Evolutionary conservation across 2,113 vertebrate genomes (phyloP).

Genomic region (Scopus umbretta): DNA sequence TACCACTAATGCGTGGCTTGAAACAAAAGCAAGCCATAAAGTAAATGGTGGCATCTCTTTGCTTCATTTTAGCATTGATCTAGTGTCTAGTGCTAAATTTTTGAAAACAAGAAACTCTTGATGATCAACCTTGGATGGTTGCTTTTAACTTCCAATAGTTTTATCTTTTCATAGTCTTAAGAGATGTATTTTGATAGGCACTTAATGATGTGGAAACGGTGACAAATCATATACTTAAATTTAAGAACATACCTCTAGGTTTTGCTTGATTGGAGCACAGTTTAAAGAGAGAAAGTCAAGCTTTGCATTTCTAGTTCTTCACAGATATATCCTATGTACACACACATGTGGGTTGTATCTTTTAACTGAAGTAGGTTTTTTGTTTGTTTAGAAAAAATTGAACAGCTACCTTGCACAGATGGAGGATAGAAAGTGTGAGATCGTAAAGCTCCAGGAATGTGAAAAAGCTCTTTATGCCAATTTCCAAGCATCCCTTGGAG

Average conservation of each 20-base stretch:
- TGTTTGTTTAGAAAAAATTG: conserved; percentile 59
- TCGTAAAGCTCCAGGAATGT: conserved; percentile 77
- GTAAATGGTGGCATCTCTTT: not conserved
- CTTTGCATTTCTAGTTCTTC: not conserved
- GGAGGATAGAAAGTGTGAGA: conserved; percentile 76
- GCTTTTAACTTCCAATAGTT: not conserved
- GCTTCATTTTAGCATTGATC: not conserved
- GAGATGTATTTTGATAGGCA: not conserved
- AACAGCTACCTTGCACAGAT: conserved; percentile 75
- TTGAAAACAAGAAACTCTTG: not conserved
- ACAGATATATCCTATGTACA: not conserved
- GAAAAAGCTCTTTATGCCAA: conserved; percentile 73
- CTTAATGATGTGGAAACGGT: not conserved
- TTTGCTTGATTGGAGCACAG: not conserved
- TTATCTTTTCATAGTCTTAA: not conserved
- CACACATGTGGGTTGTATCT: not conserved
- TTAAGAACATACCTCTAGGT: not conserved
- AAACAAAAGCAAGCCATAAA: not conserved
- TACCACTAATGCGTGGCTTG: not conserved
- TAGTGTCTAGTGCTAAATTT: not conserved
- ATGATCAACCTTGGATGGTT: not conserved
- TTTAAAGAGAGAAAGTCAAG: not conserved
- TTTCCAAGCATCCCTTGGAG: conserved; percentile 82
- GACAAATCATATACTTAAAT: not conserved
- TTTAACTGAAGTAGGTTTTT: not conserved